Evolutionary conservation across 23 tunicate species (phyloP).

Genomic region (Aplidium turbinatum): DNA sequence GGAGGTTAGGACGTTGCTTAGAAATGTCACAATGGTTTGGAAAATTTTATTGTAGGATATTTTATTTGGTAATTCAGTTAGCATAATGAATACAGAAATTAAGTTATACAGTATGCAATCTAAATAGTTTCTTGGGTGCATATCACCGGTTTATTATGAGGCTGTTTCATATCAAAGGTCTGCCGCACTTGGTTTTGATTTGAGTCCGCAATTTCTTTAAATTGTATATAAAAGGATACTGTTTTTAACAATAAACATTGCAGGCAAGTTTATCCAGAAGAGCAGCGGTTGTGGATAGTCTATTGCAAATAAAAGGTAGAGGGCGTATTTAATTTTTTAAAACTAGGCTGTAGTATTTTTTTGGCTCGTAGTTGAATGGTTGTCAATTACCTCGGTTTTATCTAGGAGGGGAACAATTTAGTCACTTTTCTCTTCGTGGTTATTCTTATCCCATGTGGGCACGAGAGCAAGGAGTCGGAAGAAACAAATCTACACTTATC

Average conservation of each 20-base stretch:
- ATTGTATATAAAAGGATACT: too few species aligned
- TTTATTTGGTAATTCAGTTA: background rate
- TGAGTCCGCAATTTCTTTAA: too few species aligned
- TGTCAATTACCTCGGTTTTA: too few species aligned
- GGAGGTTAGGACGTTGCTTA: constrained; percentile 40
- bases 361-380: too few species aligned
- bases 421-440: constrained; percentile 83
- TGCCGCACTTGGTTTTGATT: background rate
- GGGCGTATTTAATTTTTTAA: too few species aligned
- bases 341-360: too few species aligned
- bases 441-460: constrained; percentile 88
- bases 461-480: constrained; percentile 96
- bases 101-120: background rate
- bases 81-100: too few species aligned
- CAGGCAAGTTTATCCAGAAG: too few species aligned
- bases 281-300: too few species aligned
- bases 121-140: background rate
- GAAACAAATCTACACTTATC: constrained; percentile 58
- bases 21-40: background rate
- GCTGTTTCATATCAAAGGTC: background rate
- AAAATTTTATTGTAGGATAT: background rate
- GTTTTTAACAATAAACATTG: too few species aligned
- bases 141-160: background rate
- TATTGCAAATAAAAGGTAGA: too few species aligned
- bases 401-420: constrained; percentile 94